Conservation (phyloP, 1,140 invertebrate genomes). For the Microvelia longipes region DNA sequence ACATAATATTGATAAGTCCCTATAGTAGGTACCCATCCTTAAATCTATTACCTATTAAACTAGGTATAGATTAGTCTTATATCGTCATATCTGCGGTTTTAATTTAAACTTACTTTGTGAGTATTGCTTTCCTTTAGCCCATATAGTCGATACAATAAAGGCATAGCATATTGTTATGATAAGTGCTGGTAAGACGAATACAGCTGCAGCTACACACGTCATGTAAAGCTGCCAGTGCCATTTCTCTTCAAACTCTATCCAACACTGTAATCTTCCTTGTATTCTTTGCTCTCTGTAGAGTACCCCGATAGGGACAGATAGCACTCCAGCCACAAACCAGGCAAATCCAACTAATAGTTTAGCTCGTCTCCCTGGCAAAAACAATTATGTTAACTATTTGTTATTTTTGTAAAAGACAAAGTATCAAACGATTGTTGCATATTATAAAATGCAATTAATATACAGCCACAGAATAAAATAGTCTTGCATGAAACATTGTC, state of each 20-base stretch:
- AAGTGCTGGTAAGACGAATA: constrained; percentile 76
- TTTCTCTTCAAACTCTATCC: constrained; percentile 63
- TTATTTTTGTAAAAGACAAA: no score
- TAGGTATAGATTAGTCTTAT: no score
- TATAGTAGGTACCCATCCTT: no score
- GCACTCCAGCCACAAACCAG: constrained; percentile 66
- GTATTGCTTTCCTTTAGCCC: constrained; percentile 57
- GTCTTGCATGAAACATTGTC: no score
- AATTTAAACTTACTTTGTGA: constrained; percentile 19
- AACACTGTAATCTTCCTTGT: constrained; percentile 68
- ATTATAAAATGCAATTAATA: no score
- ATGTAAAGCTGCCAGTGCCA: constrained; percentile 81
- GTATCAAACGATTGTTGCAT: no score
- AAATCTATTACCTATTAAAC: no score
- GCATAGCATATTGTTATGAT: constrained; percentile 83
- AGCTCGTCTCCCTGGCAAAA: constrained; percentile 48
- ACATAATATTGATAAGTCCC: no score
- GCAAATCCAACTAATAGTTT: constrained; percentile 57
- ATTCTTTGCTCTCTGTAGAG: constrained; percentile 63
- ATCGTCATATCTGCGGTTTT: no score
- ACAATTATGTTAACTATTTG: no score
- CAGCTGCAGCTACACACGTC: constrained; percentile 59
- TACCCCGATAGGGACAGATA: constrained; percentile 67
- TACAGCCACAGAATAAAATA: no score
- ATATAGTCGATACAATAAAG: constrained; percentile 83